Conservation (phyloP, 2,113 vertebrate genomes). For the Caranx melampygus region DNA sequence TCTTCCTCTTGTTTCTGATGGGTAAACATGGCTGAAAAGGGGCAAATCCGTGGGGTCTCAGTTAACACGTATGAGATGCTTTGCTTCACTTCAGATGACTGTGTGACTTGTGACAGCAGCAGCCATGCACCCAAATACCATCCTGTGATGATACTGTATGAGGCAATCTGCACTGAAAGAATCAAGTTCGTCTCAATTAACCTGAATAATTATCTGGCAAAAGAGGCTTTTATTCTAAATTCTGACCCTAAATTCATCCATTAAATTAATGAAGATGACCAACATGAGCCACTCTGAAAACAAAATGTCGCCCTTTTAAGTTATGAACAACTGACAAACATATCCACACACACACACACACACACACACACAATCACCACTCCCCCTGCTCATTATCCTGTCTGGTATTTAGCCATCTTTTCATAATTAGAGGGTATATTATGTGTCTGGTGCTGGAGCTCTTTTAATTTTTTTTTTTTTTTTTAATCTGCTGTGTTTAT, state of each 20-base stretch:
- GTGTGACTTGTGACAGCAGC: neutral
- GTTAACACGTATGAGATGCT: neutral
- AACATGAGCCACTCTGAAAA: conserved; percentile 17
- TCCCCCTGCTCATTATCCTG: conserved; percentile 17
- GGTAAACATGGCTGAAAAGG: too few relatives aligned
- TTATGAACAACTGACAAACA: neutral
- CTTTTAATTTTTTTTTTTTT: neutral
- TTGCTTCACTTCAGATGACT: neutral
- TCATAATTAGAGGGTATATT: conserved; percentile 36
- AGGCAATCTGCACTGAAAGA: neutral
- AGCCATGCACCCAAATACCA: neutral
- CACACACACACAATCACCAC: neutral
- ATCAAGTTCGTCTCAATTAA: neutral
- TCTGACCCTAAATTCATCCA: neutral
- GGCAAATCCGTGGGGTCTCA: too few relatives aligned
- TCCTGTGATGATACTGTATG: neutral
- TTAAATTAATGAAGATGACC: neutral
- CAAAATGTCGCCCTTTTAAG: neutral
- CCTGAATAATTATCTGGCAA: conserved; percentile 12
- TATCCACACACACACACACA: too few relatives aligned
- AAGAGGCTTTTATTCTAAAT: conserved; percentile 7
- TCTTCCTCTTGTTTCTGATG: too few relatives aligned
- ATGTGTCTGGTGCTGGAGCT: neutral
- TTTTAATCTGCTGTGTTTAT: conserved; percentile 13
- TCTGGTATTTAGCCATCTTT: neutral